Percentiles rank a stretch among this genome's conserved stretches.
phyloP scores from a whole-genome alignment of 2,113 vertebrate genomes.

The Kryptolebias marmoratus region DNA sequence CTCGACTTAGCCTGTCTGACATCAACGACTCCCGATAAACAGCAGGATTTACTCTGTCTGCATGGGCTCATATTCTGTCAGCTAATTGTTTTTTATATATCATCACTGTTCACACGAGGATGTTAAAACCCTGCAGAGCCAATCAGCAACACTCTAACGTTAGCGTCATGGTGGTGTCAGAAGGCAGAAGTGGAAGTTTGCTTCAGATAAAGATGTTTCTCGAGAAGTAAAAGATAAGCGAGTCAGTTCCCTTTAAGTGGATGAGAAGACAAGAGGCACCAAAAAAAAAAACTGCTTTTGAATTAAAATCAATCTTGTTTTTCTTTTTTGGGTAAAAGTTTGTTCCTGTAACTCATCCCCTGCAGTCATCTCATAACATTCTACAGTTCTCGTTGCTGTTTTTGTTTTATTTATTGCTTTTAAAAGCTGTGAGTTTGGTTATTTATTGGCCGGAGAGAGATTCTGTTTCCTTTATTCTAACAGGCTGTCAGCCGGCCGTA shows the following conservation, averaged over 20 bases:
- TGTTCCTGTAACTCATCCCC: too few species aligned
- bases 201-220: not conserved
- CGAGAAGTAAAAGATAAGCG: constrained; percentile 31
- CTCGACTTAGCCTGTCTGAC: not conserved
- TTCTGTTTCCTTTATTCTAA: too few species aligned
- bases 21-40: too few species aligned
- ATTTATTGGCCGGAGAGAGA: too few species aligned
- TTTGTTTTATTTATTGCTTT: too few species aligned
- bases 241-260: constrained; percentile 9
- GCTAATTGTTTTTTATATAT: not conserved
- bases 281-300: too few species aligned
- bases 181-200: constrained; percentile 9
- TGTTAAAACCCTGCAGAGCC: not conserved
- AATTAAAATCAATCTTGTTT: too few species aligned
- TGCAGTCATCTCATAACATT: too few species aligned
- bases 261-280: not conserved
- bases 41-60: not conserved
- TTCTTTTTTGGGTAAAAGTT: too few species aligned
- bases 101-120: not conserved
- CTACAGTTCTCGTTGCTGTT: too few species aligned
- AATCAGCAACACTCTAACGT: not conserved
- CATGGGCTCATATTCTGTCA: not conserved
- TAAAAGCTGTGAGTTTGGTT: too few species aligned
- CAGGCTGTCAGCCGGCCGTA: too few species aligned
- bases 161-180: not conserved